Conservation (phyloP, 2,888 invertebrate species). For the Hanleya hanleyi region DNA sequence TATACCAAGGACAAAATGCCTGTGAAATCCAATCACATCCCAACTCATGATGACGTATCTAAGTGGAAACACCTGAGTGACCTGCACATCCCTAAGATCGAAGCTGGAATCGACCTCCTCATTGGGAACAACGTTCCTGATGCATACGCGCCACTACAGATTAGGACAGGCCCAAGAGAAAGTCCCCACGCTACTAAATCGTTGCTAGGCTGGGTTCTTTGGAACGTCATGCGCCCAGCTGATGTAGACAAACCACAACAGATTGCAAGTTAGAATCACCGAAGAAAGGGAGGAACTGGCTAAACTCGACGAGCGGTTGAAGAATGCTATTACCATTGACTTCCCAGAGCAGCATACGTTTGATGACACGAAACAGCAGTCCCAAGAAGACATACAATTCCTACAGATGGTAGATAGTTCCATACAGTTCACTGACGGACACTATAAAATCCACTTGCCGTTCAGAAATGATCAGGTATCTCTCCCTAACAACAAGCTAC, state of each 20-base stretch:
- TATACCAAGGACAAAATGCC: constrained; percentile 31
- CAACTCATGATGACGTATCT: constrained; percentile 24
- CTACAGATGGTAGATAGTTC: constrained; percentile 14
- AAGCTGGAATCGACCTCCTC: constrained; percentile 16
- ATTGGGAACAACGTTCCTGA: constrained; percentile 22
- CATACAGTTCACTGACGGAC: constrained; percentile 17
- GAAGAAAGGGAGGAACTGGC: constrained; percentile 7
- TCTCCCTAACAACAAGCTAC: constrained; percentile 12
- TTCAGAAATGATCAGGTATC: constrained; percentile 6
- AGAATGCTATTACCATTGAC: constrained; percentile 22
- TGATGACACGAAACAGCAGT: constrained; percentile 24
- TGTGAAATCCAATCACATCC: constrained; percentile 24
- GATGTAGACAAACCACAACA: too few species aligned
- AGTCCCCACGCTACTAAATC: constrained; percentile 27
- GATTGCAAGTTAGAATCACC: not conserved
- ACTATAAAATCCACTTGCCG: constrained; percentile 22
- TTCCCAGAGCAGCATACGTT: constrained; percentile 27
- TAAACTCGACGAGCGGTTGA: not conserved
- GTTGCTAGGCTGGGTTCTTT: constrained; percentile 22
- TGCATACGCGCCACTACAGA: constrained; percentile 23
- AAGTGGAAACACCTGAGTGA: constrained; percentile 28
- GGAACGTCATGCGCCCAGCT: constrained; percentile 9
- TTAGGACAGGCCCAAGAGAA: constrained; percentile 16
- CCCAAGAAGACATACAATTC: constrained; percentile 28
- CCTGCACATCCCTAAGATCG: constrained; percentile 21